These are phyloP conservation scores for Antechinus stuartii DNA, from an alignment of 2,113 vertebrate species.

Conservation along the genomic window DNA sequence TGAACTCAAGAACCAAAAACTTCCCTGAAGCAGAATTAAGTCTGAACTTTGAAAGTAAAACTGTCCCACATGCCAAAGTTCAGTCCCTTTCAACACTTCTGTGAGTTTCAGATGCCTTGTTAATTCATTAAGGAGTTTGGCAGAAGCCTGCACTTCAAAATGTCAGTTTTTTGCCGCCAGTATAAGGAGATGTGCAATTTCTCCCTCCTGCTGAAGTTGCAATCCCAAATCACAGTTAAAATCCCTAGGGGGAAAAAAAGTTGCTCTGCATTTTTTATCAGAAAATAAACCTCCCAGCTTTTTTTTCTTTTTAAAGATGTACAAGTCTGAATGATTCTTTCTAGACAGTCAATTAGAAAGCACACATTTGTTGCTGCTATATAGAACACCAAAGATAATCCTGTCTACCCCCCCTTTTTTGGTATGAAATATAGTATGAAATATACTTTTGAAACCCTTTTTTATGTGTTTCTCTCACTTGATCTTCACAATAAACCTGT, in stretches of 20 bases:
- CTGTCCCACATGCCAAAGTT: not conserved
- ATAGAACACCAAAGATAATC: not conserved
- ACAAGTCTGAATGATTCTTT: conserved; percentile 15
- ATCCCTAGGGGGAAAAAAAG: not conserved
- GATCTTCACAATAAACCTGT: not conserved
- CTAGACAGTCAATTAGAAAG: conserved; percentile 36
- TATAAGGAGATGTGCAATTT: conserved; percentile 3
- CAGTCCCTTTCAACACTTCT: conserved; percentile 24
- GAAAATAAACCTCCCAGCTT: conserved; percentile 6
- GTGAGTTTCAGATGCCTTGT: not conserved
- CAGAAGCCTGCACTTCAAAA: conserved; percentile 16
- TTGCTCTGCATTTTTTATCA: not conserved
- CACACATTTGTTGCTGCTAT: not conserved
- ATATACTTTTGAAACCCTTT: not conserved
- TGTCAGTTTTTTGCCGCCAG: conserved; percentile 15
- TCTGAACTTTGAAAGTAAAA: conserved; percentile 1
- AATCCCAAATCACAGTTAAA: conserved; percentile 53
- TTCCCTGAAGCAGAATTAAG: not conserved
- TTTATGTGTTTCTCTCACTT: not conserved
- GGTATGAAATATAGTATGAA: not conserved
- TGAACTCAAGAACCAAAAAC: conserved; percentile 42
- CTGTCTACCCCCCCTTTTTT: not conserved
- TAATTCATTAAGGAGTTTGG: not conserved
- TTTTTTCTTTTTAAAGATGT: conserved; percentile 1
- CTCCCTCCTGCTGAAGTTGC: not conserved